These are phyloP conservation scores for Eubasilissa regina DNA, from an alignment of 1,140 invertebrate species.

Conservation along the genomic window DNA sequence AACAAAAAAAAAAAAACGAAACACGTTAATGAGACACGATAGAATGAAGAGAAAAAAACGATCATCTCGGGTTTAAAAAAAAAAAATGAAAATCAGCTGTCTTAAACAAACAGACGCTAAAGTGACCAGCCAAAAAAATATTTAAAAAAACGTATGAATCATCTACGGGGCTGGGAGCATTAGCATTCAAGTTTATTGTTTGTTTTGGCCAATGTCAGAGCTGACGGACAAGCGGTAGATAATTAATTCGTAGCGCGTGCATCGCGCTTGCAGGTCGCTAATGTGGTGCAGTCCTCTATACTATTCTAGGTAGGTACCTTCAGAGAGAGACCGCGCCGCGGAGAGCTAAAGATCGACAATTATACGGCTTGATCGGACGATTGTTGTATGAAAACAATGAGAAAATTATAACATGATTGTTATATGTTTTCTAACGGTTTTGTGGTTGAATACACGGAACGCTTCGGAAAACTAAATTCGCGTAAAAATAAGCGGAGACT, in stretches of 20 bases:
- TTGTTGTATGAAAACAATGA: too few species aligned
- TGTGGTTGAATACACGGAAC: too few species aligned
- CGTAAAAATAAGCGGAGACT: too few species aligned
- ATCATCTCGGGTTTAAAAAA: background rate
- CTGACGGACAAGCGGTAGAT: slow-evolving; percentile 19
- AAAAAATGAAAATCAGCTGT: slow-evolving; percentile 21
- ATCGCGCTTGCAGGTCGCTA: background rate
- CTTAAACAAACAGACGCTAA: background rate
- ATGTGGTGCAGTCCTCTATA: background rate
- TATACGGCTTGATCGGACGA: too few species aligned
- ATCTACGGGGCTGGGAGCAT: slow-evolving; percentile 32
- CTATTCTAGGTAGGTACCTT: too few species aligned
- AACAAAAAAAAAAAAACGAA: background rate
- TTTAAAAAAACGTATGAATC: slow-evolving; percentile 40
- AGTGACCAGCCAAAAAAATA: slow-evolving; percentile 9
- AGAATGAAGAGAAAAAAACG: background rate
- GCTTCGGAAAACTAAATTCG: too few species aligned
- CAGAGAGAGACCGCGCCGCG: too few species aligned
- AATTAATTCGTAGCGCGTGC: background rate
- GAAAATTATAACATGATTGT: too few species aligned
- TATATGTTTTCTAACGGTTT: too few species aligned
- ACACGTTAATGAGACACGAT: slow-evolving; percentile 24
- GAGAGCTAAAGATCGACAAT: too few species aligned
- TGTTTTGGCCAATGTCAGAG: slow-evolving; percentile 47
- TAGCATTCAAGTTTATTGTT: slow-evolving; percentile 29